Evolutionary conservation across 2,113 vertebrate species (phyloP).

Genomic region (Ciconia boyciana): DNA sequence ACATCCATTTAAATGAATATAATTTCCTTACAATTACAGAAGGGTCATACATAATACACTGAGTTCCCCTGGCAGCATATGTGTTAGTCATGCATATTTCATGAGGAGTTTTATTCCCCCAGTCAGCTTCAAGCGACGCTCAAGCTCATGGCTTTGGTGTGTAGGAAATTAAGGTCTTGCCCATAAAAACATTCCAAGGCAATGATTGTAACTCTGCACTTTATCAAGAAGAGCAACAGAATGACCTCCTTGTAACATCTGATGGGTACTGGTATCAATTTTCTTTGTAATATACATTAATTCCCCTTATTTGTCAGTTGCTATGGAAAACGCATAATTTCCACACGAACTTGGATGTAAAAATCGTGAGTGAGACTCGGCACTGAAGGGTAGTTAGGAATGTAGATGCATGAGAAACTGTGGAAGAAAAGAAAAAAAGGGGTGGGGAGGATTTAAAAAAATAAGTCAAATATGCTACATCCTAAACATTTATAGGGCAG

Average conservation of each 20-base stretch:
- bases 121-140: constrained; percentile 69
- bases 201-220: constrained; percentile 45
- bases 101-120: constrained; percentile 73
- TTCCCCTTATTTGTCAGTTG: constrained; percentile 41
- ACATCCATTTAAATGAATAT: constrained; percentile 78
- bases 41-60: constrained; percentile 79
- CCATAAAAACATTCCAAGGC: constrained; percentile 62
- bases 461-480: not conserved
- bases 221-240: constrained; percentile 53
- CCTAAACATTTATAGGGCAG: not conserved
- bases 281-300: constrained; percentile 31
- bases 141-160: constrained; percentile 58
- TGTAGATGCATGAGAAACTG: not conserved
- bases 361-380: not conserved
- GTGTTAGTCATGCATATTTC: constrained; percentile 78
- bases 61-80: constrained; percentile 69
- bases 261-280: constrained; percentile 31
- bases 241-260: constrained; percentile 37
- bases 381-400: not conserved
- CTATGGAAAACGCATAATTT: not conserved
- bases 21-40: constrained; percentile 77
- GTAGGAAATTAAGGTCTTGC: constrained; percentile 70
- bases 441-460: not conserved
- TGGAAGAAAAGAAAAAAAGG: not conserved
- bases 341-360: not conserved